A percentile compares a stretch with the other conserved stretches of the same genome.
phyloP scores from a whole-genome alignment of 2,797 vertebrate species.

The Intellagama lesueurii region DNA sequence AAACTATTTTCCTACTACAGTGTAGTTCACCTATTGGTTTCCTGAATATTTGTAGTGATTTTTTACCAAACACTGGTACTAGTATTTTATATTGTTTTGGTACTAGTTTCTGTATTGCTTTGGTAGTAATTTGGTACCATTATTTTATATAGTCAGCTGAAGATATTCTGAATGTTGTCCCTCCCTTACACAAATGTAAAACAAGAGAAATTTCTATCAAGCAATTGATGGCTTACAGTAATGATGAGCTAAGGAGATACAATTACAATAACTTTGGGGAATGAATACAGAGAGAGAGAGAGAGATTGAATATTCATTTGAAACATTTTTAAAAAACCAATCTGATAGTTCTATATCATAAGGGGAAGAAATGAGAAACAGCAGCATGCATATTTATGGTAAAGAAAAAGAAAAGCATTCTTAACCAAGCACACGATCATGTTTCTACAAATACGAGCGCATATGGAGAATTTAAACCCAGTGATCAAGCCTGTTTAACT shows the following conservation, averaged over 20 bases:
- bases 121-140: not conserved
- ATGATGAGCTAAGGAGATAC: not conserved
- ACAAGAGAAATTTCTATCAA: not conserved
- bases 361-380: not conserved
- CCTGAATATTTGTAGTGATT: not conserved
- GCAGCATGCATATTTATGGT: not conserved
- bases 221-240: not conserved
- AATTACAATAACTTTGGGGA: not conserved
- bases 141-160: not conserved
- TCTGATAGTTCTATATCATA: not conserved
- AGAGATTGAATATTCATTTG: constrained; percentile 19
- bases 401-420: not conserved
- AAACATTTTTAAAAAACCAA: not conserved
- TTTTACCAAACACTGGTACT: not conserved
- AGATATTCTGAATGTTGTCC: not conserved
- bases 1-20: not conserved
- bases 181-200: constrained; percentile 2
- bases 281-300: not conserved
- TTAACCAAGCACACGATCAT: not conserved
- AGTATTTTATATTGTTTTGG: not conserved
- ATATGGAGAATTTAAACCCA: not conserved
- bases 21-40: not conserved
- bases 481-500: not conserved
- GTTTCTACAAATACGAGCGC: not conserved
- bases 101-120: no score